Percentiles rank a stretch among this genome's conserved stretches.
These are phyloP conservation scores for Physella acuta DNA, from an alignment of 1,140 invertebrate species.

Conservation along the genomic window DNA sequence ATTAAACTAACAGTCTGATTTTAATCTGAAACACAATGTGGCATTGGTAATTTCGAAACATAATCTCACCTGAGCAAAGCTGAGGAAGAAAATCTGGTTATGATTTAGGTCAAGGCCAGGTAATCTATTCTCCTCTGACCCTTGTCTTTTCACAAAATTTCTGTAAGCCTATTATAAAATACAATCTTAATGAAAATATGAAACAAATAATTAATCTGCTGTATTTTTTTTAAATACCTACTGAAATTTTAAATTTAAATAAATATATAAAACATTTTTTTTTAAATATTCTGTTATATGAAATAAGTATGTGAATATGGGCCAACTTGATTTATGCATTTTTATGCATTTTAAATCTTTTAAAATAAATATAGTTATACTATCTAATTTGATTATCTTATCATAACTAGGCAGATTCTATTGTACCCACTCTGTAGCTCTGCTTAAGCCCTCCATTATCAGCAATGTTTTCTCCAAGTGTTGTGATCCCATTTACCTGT, in stretches of 20 bases:
- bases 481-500: conserved; percentile 71
- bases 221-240: background rate
- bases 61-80: conserved; percentile 50
- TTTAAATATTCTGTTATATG: background rate
- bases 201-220: too few relatives aligned
- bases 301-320: background rate
- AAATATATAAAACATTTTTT: background rate
- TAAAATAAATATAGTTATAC: background rate
- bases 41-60: background rate
- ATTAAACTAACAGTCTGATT: too few relatives aligned
- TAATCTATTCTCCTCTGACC: conserved; percentile 38
- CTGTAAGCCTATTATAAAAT: conserved; percentile 43
- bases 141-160: conserved; percentile 45
- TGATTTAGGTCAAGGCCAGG: conserved; percentile 66
- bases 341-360: background rate
- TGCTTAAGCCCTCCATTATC: conserved; percentile 71
- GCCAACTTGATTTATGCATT: background rate
- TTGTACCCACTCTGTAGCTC: conserved; percentile 63
- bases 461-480: conserved; percentile 72
- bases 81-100: conserved; percentile 77
- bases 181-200: background rate
- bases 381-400: background rate
- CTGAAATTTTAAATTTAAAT: background rate
- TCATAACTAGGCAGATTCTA: background rate
- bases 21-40: too few relatives aligned